A percentile compares a stretch with the other conserved stretches of the same genome.
These are phyloP conservation scores for Eurystomus gularis DNA, from an alignment of 2,113 vertebrate species.

Conservation along the genomic window DNA sequence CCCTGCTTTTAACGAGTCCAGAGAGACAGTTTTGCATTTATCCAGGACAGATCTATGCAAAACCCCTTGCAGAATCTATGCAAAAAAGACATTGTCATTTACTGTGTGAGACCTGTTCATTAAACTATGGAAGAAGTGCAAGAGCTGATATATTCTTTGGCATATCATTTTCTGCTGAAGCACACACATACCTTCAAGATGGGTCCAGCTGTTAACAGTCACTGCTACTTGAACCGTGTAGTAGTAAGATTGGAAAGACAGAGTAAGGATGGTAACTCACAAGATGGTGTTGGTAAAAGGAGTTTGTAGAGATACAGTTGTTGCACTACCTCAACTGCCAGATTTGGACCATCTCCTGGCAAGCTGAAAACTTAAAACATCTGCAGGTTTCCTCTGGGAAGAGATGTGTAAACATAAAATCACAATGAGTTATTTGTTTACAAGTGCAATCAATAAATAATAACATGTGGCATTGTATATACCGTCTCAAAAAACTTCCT, in stretches of 20 bases:
- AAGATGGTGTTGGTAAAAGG: not conserved
- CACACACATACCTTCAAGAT: accelerated
- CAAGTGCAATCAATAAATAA: not conserved
- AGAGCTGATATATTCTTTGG: not conserved
- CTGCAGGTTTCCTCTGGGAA: not conserved
- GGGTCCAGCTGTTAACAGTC: not conserved
- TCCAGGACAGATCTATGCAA: not conserved
- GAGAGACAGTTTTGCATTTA: not conserved
- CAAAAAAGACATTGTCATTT: not conserved
- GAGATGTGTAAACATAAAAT: not conserved
- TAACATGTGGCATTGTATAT: not conserved
- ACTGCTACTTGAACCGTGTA: accelerated
- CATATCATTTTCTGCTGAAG: not conserved
- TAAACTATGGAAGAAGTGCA: not conserved
- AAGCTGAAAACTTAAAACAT: not conserved
- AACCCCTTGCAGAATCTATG: not conserved
- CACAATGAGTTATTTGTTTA: not conserved
- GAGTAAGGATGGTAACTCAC: not conserved
- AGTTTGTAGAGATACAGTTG: not conserved
- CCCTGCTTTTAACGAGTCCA: not conserved
- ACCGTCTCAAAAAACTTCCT: not conserved
- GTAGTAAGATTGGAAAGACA: not conserved
- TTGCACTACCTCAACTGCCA: accelerated
- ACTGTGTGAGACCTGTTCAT: not conserved
- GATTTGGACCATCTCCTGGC: not conserved